Conservation (phyloP, 2,797 vertebrate species). For the Aulostomus chinensis region DNA sequence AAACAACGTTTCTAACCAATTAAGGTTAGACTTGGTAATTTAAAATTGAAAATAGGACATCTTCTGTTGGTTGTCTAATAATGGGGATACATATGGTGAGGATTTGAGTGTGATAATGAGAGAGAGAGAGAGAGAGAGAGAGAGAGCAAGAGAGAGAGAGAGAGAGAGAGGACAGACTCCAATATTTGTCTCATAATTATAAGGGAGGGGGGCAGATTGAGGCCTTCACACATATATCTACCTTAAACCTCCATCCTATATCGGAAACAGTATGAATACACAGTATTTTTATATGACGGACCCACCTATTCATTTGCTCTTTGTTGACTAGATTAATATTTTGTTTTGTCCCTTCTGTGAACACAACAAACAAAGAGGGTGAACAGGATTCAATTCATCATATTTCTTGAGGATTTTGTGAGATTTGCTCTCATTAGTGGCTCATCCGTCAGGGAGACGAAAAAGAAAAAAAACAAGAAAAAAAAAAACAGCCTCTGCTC, state of each 20-base stretch:
- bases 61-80: slow-evolving; percentile 78
- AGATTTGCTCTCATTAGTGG: slow-evolving; percentile 78
- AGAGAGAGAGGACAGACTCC: no score
- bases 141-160: no score
- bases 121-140: no score
- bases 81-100: slow-evolving; percentile 81
- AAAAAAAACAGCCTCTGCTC: slow-evolving; percentile 67
- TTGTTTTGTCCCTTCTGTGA: slow-evolving; percentile 63
- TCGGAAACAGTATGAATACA: slow-evolving; percentile 42
- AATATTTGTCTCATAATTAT: slow-evolving; percentile 82
- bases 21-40: slow-evolving; percentile 82
- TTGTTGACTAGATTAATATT: slow-evolving; percentile 73
- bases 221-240: slow-evolving; percentile 80
- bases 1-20: slow-evolving; percentile 78
- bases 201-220: slow-evolving; percentile 79
- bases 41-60: slow-evolving; percentile 80
- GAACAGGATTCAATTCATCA: slow-evolving; percentile 75
- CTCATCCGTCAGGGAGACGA: slow-evolving; percentile 77
- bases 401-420: slow-evolving; percentile 74
- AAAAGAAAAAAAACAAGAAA: neutral
- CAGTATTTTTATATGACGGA: no score
- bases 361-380: slow-evolving; percentile 70
- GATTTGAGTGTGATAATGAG: slow-evolving; percentile 80
- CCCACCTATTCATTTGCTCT: slow-evolving; percentile 67
- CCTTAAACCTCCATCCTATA: slow-evolving; percentile 52